Evolutionary conservation across 2,888 invertebrate species (phyloP).

Genomic region (Orchesella flavescens): DNA sequence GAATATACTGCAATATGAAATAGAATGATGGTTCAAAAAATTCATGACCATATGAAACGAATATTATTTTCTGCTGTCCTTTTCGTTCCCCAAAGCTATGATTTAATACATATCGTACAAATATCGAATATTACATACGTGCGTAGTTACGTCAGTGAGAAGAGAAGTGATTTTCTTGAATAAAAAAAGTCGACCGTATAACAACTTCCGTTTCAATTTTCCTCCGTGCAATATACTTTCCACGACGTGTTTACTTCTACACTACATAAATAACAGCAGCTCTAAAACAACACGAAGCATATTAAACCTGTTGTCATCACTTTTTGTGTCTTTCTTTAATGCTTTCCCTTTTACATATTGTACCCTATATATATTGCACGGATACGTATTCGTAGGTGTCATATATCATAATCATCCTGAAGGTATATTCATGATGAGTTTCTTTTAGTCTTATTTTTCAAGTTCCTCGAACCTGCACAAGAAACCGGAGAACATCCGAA

Average conservation of each 20-base stretch:
- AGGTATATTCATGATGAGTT: constrained; percentile 23
- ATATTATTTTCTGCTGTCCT: too few relatives aligned
- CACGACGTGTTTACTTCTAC: neutral
- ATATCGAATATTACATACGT: too few relatives aligned
- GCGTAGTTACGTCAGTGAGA: too few relatives aligned
- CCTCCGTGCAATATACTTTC: neutral
- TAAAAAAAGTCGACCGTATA: too few relatives aligned
- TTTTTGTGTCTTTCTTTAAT: neutral
- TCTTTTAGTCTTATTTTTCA: neutral
- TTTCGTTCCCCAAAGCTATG: too few relatives aligned
- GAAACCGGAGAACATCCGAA: too few relatives aligned
- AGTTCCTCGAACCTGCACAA: neutral
- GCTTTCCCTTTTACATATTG: constrained; percentile 19
- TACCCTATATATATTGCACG: constrained; percentile 13
- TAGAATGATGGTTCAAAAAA: too few relatives aligned
- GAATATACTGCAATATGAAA: too few relatives aligned
- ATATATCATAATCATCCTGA: constrained; percentile 34
- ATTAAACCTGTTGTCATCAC: constrained; percentile 29
- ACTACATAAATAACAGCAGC: neutral
- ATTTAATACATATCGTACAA: too few relatives aligned
- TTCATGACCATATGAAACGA: too few relatives aligned
- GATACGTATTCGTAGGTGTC: too few relatives aligned
- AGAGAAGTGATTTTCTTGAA: too few relatives aligned
- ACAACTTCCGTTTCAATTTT: neutral
- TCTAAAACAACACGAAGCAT: constrained; percentile 11